Base-by-base conservation (phyloP, 1,140 invertebrate species). In the Drosophila funebris region DNA sequence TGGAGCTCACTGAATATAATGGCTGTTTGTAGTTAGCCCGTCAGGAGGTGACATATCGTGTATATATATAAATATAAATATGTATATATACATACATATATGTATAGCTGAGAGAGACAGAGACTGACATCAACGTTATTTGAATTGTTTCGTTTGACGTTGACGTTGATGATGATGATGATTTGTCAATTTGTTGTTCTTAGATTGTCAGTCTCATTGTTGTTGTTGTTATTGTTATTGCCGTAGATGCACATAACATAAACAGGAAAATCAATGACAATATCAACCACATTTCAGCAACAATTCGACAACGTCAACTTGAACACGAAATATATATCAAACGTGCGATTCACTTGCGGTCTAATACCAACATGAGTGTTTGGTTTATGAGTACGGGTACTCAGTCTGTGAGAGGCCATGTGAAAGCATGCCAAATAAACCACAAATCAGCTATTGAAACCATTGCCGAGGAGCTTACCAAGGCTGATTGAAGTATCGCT, bases 181-280 rank as follows among this genome's bases (percentile, higher is more conserved):
- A 78, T 75, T 78, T 78, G 79, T 78, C 74, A 78, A 74, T 60
- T 60, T 46, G 46, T 9, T 44, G 22, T 48, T 4, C 52, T 67
- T 48, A 39, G 54, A 66, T 46, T 22, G 16, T 22, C 67, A 53
- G 46, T 48, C 31, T 44, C 27, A 44, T 16, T 57, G 18, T 18
- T 37, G 18, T 16, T 63, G 60, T 31, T 52, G n/a, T n/a, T n/a
- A n/a, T n/a, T n/a, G n/a, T n/a, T n/a, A n/a, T n/a, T n/a, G n/a
- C 50, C 24, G 22, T 11, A 52, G n/a, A n/a, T 67, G 63, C 57
- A 20, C 22, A 54, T 36, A 22, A 43, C 44, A 50, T 64, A 62
- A 72, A 61, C 44, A 73, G 44, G n/a, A 64, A 62, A 70, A 69
- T 84, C 80, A 80, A 70, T 84, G 80, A 22, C 75, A 52, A 66